Conservation (phyloP, 2,888 invertebrate genomes). For the Lasioglossum pauxillum region DNA sequence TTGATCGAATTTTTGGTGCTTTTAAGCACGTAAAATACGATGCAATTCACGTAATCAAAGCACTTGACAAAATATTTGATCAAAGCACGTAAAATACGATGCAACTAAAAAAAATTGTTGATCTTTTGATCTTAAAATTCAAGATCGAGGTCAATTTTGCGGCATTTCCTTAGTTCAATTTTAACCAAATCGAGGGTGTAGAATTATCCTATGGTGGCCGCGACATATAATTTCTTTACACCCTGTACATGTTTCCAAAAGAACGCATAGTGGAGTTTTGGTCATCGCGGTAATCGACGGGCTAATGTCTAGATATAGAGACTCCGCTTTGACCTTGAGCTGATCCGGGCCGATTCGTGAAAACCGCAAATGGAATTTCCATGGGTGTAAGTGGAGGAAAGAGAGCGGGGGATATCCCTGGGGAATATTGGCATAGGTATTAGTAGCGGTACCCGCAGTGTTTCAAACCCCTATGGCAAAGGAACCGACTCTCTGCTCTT, state of each 20-base stretch:
- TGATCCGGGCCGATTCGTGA: neutral
- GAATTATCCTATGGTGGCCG: too few species aligned
- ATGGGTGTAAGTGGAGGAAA: constrained; percentile 24
- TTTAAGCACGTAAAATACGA: too few species aligned
- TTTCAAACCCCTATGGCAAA: constrained; percentile 62
- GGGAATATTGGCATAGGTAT: constrained; percentile 77
- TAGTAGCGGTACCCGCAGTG: constrained; percentile 71
- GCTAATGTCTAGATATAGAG: neutral
- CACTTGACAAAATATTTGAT: too few species aligned
- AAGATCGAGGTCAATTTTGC: too few species aligned
- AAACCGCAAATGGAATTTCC: constrained; percentile 36
- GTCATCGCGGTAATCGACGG: neutral
- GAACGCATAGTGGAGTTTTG: neutral
- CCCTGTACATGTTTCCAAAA: neutral
- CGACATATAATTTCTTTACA: too few species aligned
- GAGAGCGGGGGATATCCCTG: constrained; percentile 52
- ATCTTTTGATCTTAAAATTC: too few species aligned
- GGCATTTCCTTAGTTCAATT: too few species aligned
- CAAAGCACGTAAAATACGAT: too few species aligned
- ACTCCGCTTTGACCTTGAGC: neutral
- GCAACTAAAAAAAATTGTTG: too few species aligned
- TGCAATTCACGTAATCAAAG: too few species aligned
- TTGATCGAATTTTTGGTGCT: too few species aligned
- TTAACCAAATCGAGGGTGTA: too few species aligned
- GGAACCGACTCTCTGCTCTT: constrained; percentile 13